A percentile compares a stretch with the other conserved stretches of the same genome.
phyloP scores from a whole-genome alignment of 2,888 invertebrate genomes.

The Microdon myrmicae region DNA sequence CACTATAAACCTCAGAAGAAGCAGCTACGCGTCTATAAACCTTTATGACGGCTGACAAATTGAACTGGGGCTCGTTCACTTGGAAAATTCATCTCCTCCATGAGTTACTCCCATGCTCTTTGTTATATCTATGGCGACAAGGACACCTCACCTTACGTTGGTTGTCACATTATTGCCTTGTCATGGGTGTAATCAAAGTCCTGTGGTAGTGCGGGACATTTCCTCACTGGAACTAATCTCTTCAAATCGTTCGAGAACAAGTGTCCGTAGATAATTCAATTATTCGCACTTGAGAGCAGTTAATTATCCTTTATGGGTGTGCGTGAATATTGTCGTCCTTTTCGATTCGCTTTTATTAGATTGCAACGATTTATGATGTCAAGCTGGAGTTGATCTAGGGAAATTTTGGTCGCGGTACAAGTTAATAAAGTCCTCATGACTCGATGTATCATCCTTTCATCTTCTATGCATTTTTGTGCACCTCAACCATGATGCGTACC shows the following conservation, averaged over 20 bases:
- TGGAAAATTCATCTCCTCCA: conserved; percentile 61
- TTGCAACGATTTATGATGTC: conserved; percentile 31
- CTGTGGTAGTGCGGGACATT: conserved; percentile 24
- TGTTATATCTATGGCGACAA: conserved; percentile 54
- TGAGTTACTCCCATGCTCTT: conserved; percentile 18
- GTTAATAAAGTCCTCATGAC: too few relatives aligned
- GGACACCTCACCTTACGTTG: conserved; percentile 17
- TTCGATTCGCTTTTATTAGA: conserved; percentile 17
- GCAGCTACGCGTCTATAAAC: conserved; percentile 17
- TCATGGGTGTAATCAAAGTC: conserved; percentile 37
- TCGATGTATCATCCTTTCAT: neutral
- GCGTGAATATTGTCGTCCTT: neutral
- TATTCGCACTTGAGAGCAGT: conserved; percentile 59
- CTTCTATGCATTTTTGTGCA: too few relatives aligned
- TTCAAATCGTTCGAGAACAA: conserved; percentile 55
- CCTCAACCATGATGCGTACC: too few relatives aligned
- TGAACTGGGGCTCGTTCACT: conserved; percentile 62
- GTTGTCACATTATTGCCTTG: conserved; percentile 44
- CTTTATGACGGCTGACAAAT: conserved; percentile 62
- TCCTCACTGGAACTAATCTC: conserved; percentile 46
- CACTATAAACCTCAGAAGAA: conserved; percentile 7
- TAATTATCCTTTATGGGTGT: conserved; percentile 11
- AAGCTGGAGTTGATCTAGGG: neutral
- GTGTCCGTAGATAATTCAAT: conserved; percentile 64
- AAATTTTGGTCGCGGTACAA: conserved; percentile 2